Percentiles rank a stretch among this genome's conserved stretches.
Conservation (phyloP, 1,140 invertebrate species). For the Artemia franciscana region DNA sequence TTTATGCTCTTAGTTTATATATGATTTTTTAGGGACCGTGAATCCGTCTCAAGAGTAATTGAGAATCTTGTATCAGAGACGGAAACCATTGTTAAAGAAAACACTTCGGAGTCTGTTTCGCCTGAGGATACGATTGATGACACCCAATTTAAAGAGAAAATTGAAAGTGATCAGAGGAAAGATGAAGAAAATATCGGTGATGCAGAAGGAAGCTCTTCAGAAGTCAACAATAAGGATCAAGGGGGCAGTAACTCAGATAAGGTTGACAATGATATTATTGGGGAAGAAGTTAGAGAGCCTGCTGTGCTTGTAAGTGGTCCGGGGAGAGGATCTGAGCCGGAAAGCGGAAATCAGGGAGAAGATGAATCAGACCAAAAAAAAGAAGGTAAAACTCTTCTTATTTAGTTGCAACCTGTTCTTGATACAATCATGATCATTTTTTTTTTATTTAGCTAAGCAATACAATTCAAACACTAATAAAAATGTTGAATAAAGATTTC, state of each 20-base stretch:
- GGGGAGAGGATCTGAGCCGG: not conserved
- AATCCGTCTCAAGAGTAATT: not conserved
- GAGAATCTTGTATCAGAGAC: not conserved
- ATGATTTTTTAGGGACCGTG: not conserved
- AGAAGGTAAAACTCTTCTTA: too few relatives aligned
- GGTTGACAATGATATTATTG: not conserved
- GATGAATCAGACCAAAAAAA: too few relatives aligned
- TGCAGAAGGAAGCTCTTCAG: too few relatives aligned
- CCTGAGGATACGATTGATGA: not conserved
- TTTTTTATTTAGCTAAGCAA: too few relatives aligned
- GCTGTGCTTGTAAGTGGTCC: not conserved
- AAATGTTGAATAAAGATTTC: too few relatives aligned
- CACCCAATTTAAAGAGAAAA: not conserved
- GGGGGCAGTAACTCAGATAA: not conserved
- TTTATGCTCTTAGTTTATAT: too few relatives aligned
- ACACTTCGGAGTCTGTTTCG: not conserved
- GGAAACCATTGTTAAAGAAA: not conserved
- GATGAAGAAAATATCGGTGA: not conserved
- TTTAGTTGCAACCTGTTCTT: too few relatives aligned
- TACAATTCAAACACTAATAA: too few relatives aligned
- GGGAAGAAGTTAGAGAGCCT: not conserved
- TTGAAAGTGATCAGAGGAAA: not conserved
- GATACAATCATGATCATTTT: too few relatives aligned
- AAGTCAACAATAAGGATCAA: not conserved
- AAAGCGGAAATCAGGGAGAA: not conserved